A percentile compares a stretch with the other conserved stretches of the same genome.
Evolutionary conservation across 35 echinoderm and acorn worm genomes (phyloP).

Genomic region (Diadema setosum): DNA sequence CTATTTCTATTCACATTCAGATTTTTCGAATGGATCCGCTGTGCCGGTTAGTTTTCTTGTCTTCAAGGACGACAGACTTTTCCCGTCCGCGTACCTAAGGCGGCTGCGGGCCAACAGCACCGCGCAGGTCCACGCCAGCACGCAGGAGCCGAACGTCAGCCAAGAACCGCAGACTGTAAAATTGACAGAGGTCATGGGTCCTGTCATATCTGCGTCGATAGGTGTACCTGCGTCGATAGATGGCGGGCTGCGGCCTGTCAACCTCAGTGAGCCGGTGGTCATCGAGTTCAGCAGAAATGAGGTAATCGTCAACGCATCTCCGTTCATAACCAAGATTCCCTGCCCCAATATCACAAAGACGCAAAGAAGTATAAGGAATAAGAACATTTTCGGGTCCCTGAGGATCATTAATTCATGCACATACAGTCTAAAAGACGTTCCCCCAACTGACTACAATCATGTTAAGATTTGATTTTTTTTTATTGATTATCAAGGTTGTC

Average conservation of each 20-base stretch:
- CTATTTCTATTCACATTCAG: background rate
- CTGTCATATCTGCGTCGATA: background rate
- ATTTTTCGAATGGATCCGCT: background rate
- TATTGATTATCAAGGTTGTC: too few species aligned
- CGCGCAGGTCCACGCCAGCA: background rate
- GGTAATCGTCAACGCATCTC: too few species aligned
- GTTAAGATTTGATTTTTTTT: too few species aligned
- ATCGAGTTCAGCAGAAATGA: background rate
- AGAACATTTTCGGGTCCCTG: too few species aligned
- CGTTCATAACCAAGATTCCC: too few species aligned
- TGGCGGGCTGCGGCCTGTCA: background rate
- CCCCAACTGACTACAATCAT: too few species aligned
- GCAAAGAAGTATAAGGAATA: too few species aligned
- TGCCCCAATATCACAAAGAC: too few species aligned
- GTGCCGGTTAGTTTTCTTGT: background rate
- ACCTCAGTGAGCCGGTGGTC: background rate
- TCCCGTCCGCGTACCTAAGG: background rate
- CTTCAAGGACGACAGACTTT: background rate
- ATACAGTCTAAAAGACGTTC: too few species aligned
- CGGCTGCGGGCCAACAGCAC: background rate
- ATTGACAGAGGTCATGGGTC: background rate
- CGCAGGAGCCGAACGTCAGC: background rate
- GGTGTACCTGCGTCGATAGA: background rate
- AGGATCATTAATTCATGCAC: too few species aligned
- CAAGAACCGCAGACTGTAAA: background rate